Evolutionary conservation across 2,113 vertebrate species (phyloP).

Genomic region (Paradisaea rubra): DNA sequence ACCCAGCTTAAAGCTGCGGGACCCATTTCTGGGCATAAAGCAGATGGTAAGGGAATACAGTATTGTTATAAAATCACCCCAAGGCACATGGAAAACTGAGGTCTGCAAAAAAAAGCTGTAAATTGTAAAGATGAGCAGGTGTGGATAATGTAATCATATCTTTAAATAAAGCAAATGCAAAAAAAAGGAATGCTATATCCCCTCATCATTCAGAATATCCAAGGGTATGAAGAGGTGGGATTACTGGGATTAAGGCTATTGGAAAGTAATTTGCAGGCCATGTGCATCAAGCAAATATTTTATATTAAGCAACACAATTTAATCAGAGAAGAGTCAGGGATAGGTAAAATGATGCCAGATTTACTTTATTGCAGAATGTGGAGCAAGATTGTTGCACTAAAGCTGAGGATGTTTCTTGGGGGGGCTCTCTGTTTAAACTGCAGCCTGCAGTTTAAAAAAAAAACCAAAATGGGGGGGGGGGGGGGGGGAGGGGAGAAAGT

Average conservation of each 20-base stretch:
- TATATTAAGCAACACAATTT: background rate
- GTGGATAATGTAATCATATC: background rate
- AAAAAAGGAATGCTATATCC: background rate
- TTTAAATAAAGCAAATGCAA: background rate
- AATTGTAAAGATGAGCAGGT: background rate
- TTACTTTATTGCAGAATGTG: background rate
- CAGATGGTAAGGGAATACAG: background rate
- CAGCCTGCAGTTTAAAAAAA: background rate
- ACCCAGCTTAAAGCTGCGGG: background rate
- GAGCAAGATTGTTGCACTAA: background rate
- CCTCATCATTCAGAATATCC: background rate
- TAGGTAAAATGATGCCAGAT: background rate
- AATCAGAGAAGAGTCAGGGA: background rate
- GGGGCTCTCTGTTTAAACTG: background rate
- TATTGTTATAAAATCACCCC: background rate
- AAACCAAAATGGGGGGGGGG: too few species aligned
- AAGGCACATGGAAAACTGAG: background rate
- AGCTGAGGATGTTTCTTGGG: background rate
- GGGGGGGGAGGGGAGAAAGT: rapidly evolving
- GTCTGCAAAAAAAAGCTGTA: background rate
- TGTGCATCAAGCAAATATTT: background rate
- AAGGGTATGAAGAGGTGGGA: background rate
- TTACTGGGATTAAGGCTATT: background rate
- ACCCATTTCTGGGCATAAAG: background rate
- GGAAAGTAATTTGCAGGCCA: background rate